Evolutionary conservation across 2,888 invertebrate genomes (phyloP).

Genomic region (Craniophora ligustri): DNA sequence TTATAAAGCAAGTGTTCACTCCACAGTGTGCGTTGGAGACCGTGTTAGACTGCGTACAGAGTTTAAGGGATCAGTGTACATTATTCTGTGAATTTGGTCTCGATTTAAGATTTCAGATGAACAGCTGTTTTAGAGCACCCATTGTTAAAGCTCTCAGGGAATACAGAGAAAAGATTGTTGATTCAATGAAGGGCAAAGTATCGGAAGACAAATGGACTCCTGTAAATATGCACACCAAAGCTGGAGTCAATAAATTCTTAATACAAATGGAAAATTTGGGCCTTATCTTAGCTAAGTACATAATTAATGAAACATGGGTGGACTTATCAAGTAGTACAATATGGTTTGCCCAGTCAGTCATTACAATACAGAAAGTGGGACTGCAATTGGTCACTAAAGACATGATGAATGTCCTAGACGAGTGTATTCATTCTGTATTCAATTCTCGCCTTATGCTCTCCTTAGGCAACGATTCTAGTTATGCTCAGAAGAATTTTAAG

Average conservation of each 20-base stretch:
- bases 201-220: constrained; percentile 96
- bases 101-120: constrained; percentile 97
- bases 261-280: constrained; percentile 92
- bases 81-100: constrained; percentile 92
- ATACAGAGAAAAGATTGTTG: constrained; percentile 94
- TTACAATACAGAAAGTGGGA: constrained; percentile 93
- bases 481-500: constrained; percentile 90
- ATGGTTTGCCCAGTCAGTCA: constrained; percentile 93
- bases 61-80: constrained; percentile 92
- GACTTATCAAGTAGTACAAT: constrained; percentile 94
- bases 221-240: constrained; percentile 93
- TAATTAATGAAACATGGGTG: constrained; percentile 90
- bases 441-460: constrained; percentile 91
- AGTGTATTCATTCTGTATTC: constrained; percentile 92
- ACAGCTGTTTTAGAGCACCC: constrained; percentile 94
- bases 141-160: constrained; percentile 93
- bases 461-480: constrained; percentile 79
- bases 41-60: constrained; percentile 95
- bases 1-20: constrained; percentile 96
- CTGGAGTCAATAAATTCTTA: constrained; percentile 91
- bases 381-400: constrained; percentile 93
- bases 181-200: constrained; percentile 93
- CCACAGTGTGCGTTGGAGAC: constrained; percentile 95
- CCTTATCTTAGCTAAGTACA: constrained; percentile 90
- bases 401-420: constrained; percentile 92